Percentiles rank a stretch among this genome's conserved stretches.
Evolutionary conservation across 2,888 invertebrate species (phyloP).

Genomic region (Smittia sp.): DNA sequence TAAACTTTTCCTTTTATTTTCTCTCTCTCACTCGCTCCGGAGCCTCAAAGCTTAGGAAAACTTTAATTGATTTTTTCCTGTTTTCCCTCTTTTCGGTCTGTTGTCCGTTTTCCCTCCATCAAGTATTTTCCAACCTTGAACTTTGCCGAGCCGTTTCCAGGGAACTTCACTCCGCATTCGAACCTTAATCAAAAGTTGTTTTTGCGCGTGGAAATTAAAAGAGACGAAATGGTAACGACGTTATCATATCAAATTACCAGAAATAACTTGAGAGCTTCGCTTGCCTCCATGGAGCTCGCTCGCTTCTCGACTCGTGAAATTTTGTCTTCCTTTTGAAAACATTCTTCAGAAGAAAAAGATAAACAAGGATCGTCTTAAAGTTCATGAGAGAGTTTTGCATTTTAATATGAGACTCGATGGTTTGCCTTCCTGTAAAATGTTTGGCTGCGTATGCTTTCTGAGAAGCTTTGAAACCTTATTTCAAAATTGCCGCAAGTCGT

Average conservation of each 20-base stretch:
- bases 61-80: constrained; percentile 4
- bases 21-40: neutral
- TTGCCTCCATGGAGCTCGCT: neutral
- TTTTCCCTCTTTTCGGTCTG: neutral
- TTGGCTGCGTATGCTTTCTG: too few species aligned
- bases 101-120: neutral
- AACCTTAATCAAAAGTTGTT: neutral
- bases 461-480: too few species aligned
- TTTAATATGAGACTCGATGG: too few species aligned
- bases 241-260: constrained; percentile 23
- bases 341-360: too few species aligned
- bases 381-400: too few species aligned
- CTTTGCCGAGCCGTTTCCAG: neutral
- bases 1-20: neutral
- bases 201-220: neutral
- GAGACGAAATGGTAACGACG: constrained; percentile 15
- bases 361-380: too few species aligned
- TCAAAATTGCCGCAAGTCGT: too few species aligned
- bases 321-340: too few species aligned
- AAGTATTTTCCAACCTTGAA: neutral
- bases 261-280: neutral
- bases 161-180: neutral
- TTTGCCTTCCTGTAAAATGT: too few species aligned
- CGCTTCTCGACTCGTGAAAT: neutral
- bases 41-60: neutral